A percentile compares a stretch with the other conserved stretches of the same genome.
These are phyloP conservation scores for Hapalemur alaotrensis DNA, from an alignment of 2,797 vertebrate species.

Conservation along the genomic window DNA sequence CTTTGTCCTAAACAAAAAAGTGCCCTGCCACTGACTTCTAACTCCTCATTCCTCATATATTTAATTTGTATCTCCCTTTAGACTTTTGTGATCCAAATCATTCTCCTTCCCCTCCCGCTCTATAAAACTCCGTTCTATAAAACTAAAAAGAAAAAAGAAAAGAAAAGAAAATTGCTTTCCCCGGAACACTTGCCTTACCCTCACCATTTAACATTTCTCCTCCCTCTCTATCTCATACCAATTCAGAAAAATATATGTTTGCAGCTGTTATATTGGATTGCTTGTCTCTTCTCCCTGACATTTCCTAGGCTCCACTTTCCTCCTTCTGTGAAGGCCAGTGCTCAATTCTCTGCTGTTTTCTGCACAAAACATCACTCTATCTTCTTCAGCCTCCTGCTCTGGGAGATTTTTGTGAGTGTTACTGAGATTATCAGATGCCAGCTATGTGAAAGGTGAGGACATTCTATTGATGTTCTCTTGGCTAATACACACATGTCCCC, in stretches of 20 bases:
- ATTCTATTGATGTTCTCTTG: conserved; percentile 26
- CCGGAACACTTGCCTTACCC: not conserved
- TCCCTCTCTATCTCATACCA: not conserved
- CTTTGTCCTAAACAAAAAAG: not conserved
- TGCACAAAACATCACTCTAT: not conserved
- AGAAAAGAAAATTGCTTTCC: not conserved
- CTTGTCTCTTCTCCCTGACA: not conserved
- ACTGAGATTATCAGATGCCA: conserved; percentile 8
- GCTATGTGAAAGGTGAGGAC: conserved; percentile 38
- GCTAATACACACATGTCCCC: conserved; percentile 10
- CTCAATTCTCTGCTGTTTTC: not conserved
- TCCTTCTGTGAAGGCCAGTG: not conserved
- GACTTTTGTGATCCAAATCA: not conserved
- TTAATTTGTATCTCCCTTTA: not conserved
- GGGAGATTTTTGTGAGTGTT: not conserved
- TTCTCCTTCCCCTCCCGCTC: not conserved
- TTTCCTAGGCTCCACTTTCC: not conserved
- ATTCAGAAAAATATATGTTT: not conserved
- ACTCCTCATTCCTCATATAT: not conserved
- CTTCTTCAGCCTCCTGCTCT: not conserved
- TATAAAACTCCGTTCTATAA: not conserved
- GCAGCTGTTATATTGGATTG: not conserved
- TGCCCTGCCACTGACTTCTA: not conserved
- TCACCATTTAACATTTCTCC: not conserved
- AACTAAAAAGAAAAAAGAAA: not conserved